These are phyloP conservation scores for Barbus barbus DNA, from an alignment of 2,113 vertebrate genomes.

Conservation along the genomic window DNA sequence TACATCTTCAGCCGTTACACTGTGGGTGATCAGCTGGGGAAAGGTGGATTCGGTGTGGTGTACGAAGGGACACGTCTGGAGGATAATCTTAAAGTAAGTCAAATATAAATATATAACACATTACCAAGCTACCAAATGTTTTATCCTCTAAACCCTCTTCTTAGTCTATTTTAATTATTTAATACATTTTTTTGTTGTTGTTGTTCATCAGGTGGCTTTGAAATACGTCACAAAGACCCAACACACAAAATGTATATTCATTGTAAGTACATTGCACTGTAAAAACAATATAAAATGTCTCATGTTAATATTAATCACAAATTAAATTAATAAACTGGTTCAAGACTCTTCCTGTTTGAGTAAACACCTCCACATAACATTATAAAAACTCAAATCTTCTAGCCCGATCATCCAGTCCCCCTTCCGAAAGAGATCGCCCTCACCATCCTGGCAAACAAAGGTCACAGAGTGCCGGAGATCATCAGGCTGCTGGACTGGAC, in stretches of 20 bases:
- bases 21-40: neutral
- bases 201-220: conserved; percentile 2
- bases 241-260: neutral
- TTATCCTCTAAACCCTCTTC: neutral
- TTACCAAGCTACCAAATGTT: neutral
- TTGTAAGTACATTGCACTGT: neutral
- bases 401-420: neutral
- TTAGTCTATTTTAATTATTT: neutral
- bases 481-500: neutral
- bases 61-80: neutral
- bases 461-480: neutral
- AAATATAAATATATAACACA: neutral
- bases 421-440: neutral
- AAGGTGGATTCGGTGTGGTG: neutral
- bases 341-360: neutral
- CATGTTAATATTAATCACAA: neutral
- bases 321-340: no score
- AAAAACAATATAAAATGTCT: neutral
- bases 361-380: neutral
- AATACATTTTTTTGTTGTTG: neutral
- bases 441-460: neutral
- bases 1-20: conserved; percentile 7
- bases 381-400: neutral
- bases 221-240: neutral
- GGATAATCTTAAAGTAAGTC: neutral